phyloP scores from a whole-genome alignment of 2,113 vertebrate genomes.

The Rhea americana region DNA sequence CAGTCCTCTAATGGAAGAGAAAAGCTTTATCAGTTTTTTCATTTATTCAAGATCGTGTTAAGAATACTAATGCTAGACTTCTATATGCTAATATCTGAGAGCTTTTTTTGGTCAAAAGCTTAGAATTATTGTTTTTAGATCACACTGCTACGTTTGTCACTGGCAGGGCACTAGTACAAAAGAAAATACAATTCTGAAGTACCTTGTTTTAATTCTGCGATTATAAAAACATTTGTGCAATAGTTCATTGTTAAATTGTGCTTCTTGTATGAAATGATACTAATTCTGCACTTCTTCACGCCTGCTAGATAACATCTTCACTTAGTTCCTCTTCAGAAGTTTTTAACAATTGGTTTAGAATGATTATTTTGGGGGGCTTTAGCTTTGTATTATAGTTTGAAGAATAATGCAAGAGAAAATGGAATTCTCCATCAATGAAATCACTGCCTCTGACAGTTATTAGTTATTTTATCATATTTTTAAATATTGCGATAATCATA shows the following conservation, averaged over 20 bases:
- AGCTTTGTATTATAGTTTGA: neutral
- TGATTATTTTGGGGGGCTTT: neutral
- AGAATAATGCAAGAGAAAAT: neutral
- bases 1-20: slow-evolving; percentile 99
- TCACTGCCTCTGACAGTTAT: neutral
- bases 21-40: slow-evolving; percentile 98
- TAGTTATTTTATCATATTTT: neutral
- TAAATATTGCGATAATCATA: neutral
- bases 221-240: slow-evolving; percentile 40
- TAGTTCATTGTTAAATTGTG: neutral
- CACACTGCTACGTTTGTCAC: slow-evolving; percentile 68
- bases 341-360: neutral
- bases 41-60: slow-evolving; percentile 96
- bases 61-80: slow-evolving; percentile 98
- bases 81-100: slow-evolving; percentile 83
- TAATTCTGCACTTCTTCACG: neutral
- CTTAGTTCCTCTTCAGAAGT: neutral
- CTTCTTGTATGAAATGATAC: neutral
- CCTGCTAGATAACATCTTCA: neutral
- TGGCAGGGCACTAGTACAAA: slow-evolving; percentile 56
- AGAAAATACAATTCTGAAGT: slow-evolving; percentile 64
- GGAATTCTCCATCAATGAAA: neutral
- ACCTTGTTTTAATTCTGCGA: slow-evolving; percentile 40
- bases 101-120: slow-evolving; percentile 84
- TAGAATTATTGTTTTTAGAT: slow-evolving; percentile 82